Evolutionary conservation across 2,888 invertebrate genomes (phyloP).

Genomic region (Urechis unicinctus): DNA sequence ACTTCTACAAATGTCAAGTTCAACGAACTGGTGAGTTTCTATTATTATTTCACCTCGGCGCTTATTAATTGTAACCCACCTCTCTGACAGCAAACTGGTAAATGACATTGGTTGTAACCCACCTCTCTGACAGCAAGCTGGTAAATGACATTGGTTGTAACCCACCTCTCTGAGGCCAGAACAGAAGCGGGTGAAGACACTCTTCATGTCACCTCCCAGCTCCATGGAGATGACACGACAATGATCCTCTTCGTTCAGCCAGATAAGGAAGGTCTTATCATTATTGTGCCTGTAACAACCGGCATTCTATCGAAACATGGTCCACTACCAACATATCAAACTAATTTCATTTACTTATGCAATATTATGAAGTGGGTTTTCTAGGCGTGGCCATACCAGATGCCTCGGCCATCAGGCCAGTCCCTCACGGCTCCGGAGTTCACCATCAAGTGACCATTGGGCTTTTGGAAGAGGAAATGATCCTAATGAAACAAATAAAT

Average conservation of each 20-base stretch:
- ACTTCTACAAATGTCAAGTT: too few relatives aligned
- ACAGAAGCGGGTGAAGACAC: conserved; percentile 25
- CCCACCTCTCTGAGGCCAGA: conserved; percentile 17
- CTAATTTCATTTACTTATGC: neutral
- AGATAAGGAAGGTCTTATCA: conserved; percentile 73
- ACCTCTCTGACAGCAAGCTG: neutral
- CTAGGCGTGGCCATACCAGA: conserved; percentile 15
- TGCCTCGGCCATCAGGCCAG: conserved; percentile 87
- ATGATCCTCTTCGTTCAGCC: conserved; percentile 93
- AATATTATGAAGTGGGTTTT: neutral
- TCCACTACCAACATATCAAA: neutral
- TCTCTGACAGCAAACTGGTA: neutral
- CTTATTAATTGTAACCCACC: too few relatives aligned
- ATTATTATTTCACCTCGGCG: too few relatives aligned
- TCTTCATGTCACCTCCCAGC: conserved; percentile 48
- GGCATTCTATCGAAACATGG: neutral
- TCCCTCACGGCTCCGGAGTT: conserved; percentile 24
- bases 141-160: neutral
- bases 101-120: too few relatives aligned
- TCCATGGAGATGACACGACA: conserved; percentile 73
- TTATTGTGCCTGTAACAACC: conserved; percentile 57
- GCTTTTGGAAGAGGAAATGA: conserved; percentile 28
- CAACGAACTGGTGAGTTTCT: too few relatives aligned
- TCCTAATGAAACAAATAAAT: too few relatives aligned
- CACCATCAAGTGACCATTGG: conserved; percentile 19